phyloP scores from a whole-genome alignment of 2,888 invertebrate species.

The Dinocampus coccinellae region DNA sequence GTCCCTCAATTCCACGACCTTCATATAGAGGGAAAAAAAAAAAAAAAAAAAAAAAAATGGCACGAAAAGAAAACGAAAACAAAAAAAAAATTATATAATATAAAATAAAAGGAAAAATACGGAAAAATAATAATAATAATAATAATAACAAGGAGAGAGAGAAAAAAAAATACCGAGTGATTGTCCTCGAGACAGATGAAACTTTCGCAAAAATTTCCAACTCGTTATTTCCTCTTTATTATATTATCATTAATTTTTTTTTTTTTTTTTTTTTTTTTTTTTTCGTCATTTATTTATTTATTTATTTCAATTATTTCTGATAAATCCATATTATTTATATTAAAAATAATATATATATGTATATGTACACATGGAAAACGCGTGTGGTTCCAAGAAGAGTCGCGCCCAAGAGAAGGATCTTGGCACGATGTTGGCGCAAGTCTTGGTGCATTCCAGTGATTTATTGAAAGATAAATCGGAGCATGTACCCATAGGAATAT shows the following conservation, averaged over 20 bases:
- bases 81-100: neutral
- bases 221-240: too few relatives aligned
- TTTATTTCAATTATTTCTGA: too few relatives aligned
- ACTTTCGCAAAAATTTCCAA: slow-evolving; percentile 37
- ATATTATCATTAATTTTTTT: too few relatives aligned
- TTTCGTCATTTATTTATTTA: too few relatives aligned
- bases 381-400: slow-evolving; percentile 10
- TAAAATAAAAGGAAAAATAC: neutral
- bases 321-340: too few relatives aligned
- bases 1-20: slow-evolving; percentile 5
- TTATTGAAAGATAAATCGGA: slow-evolving; percentile 37
- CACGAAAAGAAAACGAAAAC: too few relatives aligned
- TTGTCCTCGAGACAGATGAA: slow-evolving; percentile 46
- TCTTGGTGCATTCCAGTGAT: slow-evolving; percentile 27
- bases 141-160: slow-evolving; percentile 30
- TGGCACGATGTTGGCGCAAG: neutral
- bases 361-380: too few relatives aligned
- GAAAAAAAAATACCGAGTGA: neutral
- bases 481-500: slow-evolving; percentile 20
- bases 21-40: neutral
- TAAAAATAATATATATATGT: too few relatives aligned
- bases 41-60: too few relatives aligned
- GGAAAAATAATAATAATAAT: neutral
- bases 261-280: too few relatives aligned
- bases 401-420: slow-evolving; percentile 11